These are phyloP conservation scores for Tetraodon nigroviridis DNA, from an alignment of 2,113 vertebrate genomes.

Conservation along the genomic window DNA sequence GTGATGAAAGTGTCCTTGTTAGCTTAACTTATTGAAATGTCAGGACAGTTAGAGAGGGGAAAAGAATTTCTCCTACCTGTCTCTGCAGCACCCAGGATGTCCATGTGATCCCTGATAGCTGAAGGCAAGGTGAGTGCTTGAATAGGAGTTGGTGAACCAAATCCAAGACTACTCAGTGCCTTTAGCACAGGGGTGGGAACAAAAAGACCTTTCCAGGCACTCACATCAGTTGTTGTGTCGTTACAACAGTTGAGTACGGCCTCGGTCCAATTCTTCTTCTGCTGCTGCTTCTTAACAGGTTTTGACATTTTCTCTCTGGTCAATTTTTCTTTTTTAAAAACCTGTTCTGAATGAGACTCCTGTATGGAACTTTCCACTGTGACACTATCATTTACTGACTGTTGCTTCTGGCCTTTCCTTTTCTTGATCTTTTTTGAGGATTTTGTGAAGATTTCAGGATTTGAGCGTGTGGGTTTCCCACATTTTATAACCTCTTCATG, in stretches of 20 bases:
- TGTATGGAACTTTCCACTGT: not conserved
- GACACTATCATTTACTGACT: constrained; percentile 22
- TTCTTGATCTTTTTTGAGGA: constrained; percentile 10
- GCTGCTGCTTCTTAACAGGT: constrained; percentile 39
- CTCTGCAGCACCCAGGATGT: constrained; percentile 93
- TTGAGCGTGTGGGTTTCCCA: not conserved
- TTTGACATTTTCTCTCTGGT: too few relatives aligned
- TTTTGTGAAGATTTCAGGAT: constrained; percentile 6
- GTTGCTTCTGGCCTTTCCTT: constrained; percentile 66
- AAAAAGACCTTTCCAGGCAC: constrained; percentile 89
- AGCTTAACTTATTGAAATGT: not conserved
- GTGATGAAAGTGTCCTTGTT: constrained; percentile 28
- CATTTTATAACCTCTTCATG: not conserved
- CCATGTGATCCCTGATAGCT: constrained; percentile 90
- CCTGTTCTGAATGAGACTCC: constrained; percentile 9
- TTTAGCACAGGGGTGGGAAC: constrained; percentile 83
- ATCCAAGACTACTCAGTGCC: constrained; percentile 87
- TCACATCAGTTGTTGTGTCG: constrained; percentile 76
- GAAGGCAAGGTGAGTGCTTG: constrained; percentile 87
- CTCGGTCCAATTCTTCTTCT: constrained; percentile 82
- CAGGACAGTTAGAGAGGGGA: not conserved
- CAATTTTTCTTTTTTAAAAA: not conserved
- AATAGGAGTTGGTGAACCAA: constrained; percentile 87
- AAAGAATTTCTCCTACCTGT: constrained; percentile 76
- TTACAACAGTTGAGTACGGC: constrained; percentile 51